Conservation (phyloP, 2,113 vertebrate species). For the Xiphophorus maculatus region DNA sequence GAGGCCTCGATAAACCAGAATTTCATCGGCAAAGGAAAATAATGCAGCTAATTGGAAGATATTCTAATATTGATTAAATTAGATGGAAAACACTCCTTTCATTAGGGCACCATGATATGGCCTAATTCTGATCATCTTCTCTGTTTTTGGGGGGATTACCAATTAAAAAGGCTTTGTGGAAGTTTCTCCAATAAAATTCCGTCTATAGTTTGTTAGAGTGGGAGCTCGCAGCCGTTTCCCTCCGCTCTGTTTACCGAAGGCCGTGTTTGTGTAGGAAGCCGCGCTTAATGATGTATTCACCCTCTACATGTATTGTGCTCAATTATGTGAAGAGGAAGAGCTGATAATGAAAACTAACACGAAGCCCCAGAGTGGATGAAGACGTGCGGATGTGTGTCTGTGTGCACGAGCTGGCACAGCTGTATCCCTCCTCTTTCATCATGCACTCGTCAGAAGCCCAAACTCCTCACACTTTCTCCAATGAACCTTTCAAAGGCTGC, state of each 20-base stretch:
- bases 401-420: constrained; percentile 38
- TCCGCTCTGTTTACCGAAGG: constrained; percentile 55
- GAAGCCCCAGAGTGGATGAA: constrained; percentile 66
- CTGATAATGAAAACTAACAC: constrained; percentile 75
- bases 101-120: constrained; percentile 69
- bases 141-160: constrained; percentile 62
- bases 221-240: constrained; percentile 6
- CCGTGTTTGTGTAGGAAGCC: constrained; percentile 67
- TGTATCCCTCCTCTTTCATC: constrained; percentile 75
- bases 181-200: constrained; percentile 51
- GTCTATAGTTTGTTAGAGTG: constrained; percentile 37
- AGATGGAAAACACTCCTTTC: constrained; percentile 76
- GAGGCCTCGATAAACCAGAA: constrained; percentile 77
- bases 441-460: constrained; percentile 58
- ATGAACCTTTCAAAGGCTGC: constrained; percentile 76
- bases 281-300: constrained; percentile 72
- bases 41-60: constrained; percentile 83
- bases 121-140: constrained; percentile 73
- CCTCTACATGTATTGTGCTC: constrained; percentile 56
- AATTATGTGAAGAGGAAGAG: constrained; percentile 70
- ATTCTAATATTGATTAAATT: constrained; percentile 85
- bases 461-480: constrained; percentile 69
- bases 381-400: constrained; percentile 53
- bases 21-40: constrained; percentile 76
- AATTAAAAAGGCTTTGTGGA: constrained; percentile 70